Percentiles rank a stretch among this genome's conserved stretches.
These are phyloP conservation scores for Dryomyza anilis DNA, from an alignment of 2,888 invertebrate genomes.

Conservation along the genomic window DNA sequence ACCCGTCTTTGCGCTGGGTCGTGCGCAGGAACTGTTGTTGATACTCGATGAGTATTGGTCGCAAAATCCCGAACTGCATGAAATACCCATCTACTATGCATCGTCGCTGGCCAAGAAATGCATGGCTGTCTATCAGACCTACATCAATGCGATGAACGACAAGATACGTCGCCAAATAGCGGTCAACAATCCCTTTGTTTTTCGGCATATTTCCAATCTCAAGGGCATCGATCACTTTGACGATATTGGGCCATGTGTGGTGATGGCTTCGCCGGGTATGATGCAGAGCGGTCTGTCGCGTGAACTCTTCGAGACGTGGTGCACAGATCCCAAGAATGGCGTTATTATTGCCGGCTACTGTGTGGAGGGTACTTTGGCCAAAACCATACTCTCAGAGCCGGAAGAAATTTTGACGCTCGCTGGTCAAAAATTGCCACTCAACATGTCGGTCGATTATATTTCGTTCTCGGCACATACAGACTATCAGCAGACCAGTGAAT, in stretches of 20 bases:
- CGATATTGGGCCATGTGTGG: slow-evolving; percentile 99
- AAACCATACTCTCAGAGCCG: slow-evolving; percentile 94
- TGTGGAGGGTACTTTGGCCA: slow-evolving; percentile 88
- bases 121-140: slow-evolving; percentile 99
- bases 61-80: slow-evolving; percentile 79
- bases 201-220: slow-evolving; percentile 94
- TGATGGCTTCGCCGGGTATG: slow-evolving; percentile 99
- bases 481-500: slow-evolving; percentile 80
- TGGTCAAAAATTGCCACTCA: slow-evolving; percentile 93
- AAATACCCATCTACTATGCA: slow-evolving; percentile 99
- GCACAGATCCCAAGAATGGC: slow-evolving; percentile 96
- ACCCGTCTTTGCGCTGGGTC: slow-evolving; percentile 96
- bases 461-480: slow-evolving; percentile 97
- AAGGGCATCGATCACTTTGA: slow-evolving; percentile 98
- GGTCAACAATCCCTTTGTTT: slow-evolving; percentile 97
- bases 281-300: slow-evolving; percentile 98
- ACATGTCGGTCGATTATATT: slow-evolving; percentile 98
- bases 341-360: slow-evolving; percentile 98
- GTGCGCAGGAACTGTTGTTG: slow-evolving; percentile 93
- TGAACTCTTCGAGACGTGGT: slow-evolving; percentile 98
- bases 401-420: slow-evolving; percentile 95
- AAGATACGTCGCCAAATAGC: slow-evolving; percentile 95
- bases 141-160: slow-evolving; percentile 99
- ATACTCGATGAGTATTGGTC: slow-evolving; percentile 99
- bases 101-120: slow-evolving; percentile 99